Evolutionary conservation across 2,113 vertebrate species (phyloP).

Genomic region (Mustela lutreola): DNA sequence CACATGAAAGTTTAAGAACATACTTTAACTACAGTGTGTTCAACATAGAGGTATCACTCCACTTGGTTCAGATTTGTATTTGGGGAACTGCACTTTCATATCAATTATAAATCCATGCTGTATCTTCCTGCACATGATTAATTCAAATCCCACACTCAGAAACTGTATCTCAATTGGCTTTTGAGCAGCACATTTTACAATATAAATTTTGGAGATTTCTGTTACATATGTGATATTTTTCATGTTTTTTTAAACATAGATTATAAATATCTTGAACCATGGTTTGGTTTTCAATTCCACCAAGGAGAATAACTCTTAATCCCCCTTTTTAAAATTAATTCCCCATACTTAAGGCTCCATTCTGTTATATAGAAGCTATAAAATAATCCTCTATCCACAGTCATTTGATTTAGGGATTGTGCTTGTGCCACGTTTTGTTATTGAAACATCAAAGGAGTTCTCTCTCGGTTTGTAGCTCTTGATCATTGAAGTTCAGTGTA

Average conservation of each 20-base stretch:
- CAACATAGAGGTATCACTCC: background rate
- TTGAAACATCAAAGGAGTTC: background rate
- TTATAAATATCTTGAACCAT: background rate
- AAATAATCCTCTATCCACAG: background rate
- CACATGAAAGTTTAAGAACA: background rate
- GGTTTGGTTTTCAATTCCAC: background rate
- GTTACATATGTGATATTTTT: background rate
- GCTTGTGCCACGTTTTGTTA: background rate
- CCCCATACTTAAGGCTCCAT: background rate
- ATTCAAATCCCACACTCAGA: background rate
- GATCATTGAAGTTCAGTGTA: background rate
- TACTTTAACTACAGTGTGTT: background rate
- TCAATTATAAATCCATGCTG: background rate
- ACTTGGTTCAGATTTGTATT: background rate
- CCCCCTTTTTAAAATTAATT: background rate
- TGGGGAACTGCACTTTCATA: background rate
- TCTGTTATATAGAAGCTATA: slow-evolving; percentile 2
- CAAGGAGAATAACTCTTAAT: background rate
- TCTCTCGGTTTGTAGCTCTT: background rate
- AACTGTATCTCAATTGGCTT: background rate
- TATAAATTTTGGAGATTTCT: background rate
- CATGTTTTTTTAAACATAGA: background rate
- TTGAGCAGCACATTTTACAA: background rate
- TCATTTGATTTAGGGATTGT: background rate
- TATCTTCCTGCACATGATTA: background rate